Conservation (phyloP, 2,113 vertebrate genomes). For the Gallinago jamesoni region DNA sequence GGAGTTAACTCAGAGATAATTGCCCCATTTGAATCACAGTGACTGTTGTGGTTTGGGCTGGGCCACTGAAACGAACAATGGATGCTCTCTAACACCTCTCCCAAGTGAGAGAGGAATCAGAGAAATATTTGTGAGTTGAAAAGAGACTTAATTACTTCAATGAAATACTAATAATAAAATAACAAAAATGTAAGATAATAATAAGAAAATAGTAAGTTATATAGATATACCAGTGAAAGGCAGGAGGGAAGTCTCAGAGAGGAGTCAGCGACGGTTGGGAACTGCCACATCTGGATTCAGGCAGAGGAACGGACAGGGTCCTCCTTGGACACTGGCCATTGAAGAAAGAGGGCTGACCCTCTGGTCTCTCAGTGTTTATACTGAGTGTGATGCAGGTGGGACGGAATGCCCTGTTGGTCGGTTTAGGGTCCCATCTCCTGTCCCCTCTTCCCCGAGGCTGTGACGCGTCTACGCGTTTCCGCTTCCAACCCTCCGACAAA, state of each 20-base stretch:
- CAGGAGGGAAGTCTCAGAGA: not conserved
- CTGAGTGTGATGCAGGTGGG: not conserved
- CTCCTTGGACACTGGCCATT: not conserved
- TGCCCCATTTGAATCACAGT: slow-evolving; percentile 26
- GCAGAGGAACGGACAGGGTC: not conserved
- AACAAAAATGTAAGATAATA: not conserved
- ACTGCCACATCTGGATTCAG: not conserved
- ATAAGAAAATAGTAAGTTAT: not conserved
- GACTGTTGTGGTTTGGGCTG: not conserved
- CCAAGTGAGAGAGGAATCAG: not conserved
- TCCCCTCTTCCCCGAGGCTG: not conserved
- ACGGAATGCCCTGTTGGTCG: not conserved
- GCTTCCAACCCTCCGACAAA: not conserved
- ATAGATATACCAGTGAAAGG: not conserved
- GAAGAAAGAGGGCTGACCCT: not conserved
- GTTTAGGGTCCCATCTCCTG: not conserved
- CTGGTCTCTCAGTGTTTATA: not conserved
- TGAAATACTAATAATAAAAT: not conserved
- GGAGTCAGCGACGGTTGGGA: not conserved
- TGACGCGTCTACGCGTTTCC: not conserved
- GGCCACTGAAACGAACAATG: not conserved
- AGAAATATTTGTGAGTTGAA: not conserved
- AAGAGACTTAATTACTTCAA: not conserved
- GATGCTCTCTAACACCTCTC: not conserved
- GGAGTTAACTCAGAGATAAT: slow-evolving; percentile 63